Conservation (phyloP, 2,113 vertebrate genomes). For the Sarotherodon lohbergeri region DNA sequence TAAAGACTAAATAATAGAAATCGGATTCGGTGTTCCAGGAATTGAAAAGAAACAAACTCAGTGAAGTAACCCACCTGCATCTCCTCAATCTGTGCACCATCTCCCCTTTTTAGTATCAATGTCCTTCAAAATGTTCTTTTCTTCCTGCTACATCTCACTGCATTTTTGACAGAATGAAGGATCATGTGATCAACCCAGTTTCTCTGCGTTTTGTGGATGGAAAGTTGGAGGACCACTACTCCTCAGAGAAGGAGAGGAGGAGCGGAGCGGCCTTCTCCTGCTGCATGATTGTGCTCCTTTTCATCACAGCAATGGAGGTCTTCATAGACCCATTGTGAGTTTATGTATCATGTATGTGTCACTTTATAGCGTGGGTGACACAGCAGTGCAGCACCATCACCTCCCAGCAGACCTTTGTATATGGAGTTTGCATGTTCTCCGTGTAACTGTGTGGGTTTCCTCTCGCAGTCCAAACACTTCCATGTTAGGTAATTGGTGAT, state of each 20-base stretch:
- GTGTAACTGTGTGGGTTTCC: neutral
- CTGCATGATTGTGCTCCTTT: conserved; percentile 85
- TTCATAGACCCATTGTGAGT: conserved; percentile 87
- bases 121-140: neutral
- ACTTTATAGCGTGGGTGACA: neutral
- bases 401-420: neutral
- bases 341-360: neutral
- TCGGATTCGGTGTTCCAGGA: neutral
- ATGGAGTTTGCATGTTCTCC: neutral
- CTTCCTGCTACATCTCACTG: neutral
- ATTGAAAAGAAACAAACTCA: neutral
- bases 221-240: conserved; percentile 84
- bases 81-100: fast-evolving
- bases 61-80: neutral
- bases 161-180: conserved; percentile 73
- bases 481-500: neutral
- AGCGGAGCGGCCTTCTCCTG: conserved; percentile 89
- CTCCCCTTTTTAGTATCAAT: neutral
- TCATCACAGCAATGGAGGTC: conserved; percentile 80
- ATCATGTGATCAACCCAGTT: conserved; percentile 77
- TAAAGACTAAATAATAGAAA: neutral
- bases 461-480: neutral
- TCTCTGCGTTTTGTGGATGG: conserved; percentile 83
- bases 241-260: conserved; percentile 88
- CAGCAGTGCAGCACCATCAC: neutral